Conservation (phyloP, 2,888 invertebrate species). For the Actias luna region DNA sequence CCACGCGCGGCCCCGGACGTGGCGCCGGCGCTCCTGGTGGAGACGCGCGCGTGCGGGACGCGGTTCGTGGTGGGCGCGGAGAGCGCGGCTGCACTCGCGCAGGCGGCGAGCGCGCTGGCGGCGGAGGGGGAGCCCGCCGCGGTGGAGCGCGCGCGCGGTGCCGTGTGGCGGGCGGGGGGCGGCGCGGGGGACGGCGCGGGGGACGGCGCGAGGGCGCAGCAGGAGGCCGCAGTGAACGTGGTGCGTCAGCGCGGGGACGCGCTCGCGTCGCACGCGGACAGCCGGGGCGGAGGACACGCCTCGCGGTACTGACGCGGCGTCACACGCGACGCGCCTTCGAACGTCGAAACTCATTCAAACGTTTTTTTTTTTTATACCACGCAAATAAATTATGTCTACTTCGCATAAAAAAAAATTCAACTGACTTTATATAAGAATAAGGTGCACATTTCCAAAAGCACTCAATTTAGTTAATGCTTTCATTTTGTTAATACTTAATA, state of each 20-base stretch:
- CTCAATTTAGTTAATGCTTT: too few species aligned
- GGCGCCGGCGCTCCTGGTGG: slow-evolving; percentile 65
- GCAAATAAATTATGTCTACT: too few species aligned
- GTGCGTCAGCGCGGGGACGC: slow-evolving; percentile 84
- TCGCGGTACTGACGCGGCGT: slow-evolving; percentile 74
- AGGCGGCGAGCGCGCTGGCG: slow-evolving; percentile 28
- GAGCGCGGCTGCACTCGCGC: slow-evolving; percentile 30
- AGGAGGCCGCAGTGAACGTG: slow-evolving; percentile 84
- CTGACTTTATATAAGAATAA: too few species aligned
- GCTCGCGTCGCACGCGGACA: slow-evolving; percentile 86
- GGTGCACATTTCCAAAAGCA: too few species aligned
- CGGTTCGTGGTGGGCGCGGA: slow-evolving; percentile 67
- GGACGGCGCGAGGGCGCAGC: slow-evolving; percentile 38
- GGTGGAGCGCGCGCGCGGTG: slow-evolving; percentile 30
- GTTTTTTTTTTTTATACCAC: too few species aligned
- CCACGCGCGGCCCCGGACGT: slow-evolving; percentile 52
- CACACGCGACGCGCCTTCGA: too few species aligned
- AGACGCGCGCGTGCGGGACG: slow-evolving; percentile 58
- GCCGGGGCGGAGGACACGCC: slow-evolving; percentile 86
- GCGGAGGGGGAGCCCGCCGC: slow-evolving; percentile 31
- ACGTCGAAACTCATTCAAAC: too few species aligned
- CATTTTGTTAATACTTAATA: too few species aligned
- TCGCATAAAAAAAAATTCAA: too few species aligned
- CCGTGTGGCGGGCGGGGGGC: slow-evolving; percentile 33
- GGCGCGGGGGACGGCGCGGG: slow-evolving; percentile 33